Base-by-base conservation (phyloP, 2,888 invertebrate species). In the Helleia helle region DNA sequence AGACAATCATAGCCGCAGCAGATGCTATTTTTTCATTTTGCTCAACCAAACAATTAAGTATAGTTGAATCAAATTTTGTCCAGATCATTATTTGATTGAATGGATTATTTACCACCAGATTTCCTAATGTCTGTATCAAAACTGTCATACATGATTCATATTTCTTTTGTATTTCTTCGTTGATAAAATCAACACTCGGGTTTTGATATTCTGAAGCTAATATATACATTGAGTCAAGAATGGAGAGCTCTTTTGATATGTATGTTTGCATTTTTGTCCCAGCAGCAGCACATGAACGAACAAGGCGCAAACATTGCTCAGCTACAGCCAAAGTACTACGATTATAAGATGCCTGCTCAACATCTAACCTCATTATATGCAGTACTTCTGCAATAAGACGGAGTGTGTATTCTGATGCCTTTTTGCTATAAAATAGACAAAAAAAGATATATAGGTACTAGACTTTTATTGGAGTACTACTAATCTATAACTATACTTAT, bases 1-100 rank as follows among this genome's bases (percentile, higher is more conserved):
- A 90, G 24, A 88, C 76, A 12, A 89, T 88, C 89, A 89, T 90
- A 2, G 89, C 79, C 12, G 87, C 76, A 38, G 81, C 81, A 0
- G 80, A 74, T 6, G 83, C 77, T 27, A 83, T 85, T 59, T 74
- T 84, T 55, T 85, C 79, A 65, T 80, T 80, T 36, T 79, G 73
- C n/a, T 84, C 81, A 8, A 86, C 60, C 13, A 86, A 58, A 42
- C 76, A 70, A 48, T 80, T 84, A 1, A 86, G 53, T 36, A 87
- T 76, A 27, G 73, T 73, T 3, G 79, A 57, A 55, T 83, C 81
- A 57, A 87, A 87, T 57, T 85, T 81, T 41, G 75, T 75, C 86
- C 86, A 86, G 46, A 88, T 80, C 58, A 85, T 83, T 4, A 75
- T 75, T 63, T 86, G 85, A 50, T 86, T 87, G 41, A 74, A 75